A percentile compares a stretch with the other conserved stretches of the same genome.
Evolutionary conservation across 1,140 invertebrate genomes (phyloP).

Genomic region (Orchesella cincta): DNA sequence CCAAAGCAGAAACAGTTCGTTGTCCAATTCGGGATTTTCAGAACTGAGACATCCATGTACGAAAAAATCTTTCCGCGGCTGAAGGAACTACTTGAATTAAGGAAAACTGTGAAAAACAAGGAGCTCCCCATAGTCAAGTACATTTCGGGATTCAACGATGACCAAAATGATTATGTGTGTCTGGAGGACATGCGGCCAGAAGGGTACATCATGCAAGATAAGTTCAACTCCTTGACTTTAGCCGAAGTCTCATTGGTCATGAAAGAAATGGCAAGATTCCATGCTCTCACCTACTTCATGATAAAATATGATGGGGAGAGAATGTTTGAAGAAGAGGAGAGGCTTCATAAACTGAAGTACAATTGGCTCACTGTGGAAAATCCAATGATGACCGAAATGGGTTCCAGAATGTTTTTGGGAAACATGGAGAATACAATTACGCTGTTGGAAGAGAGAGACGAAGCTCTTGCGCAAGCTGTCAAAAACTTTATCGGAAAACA

Average conservation of each 20-base stretch:
- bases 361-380: not conserved
- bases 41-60: not conserved
- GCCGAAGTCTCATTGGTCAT: conserved; percentile 35
- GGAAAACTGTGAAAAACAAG: not conserved
- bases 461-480: not conserved
- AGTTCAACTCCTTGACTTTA: conserved; percentile 30
- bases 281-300: conserved; percentile 38
- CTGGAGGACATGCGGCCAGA: conserved; percentile 42
- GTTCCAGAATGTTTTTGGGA: not conserved
- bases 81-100: not conserved
- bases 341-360: not conserved
- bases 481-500: not conserved
- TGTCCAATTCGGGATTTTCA: not conserved
- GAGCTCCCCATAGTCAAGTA: conserved; percentile 22
- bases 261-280: conserved; percentile 35
- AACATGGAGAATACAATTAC: not conserved
- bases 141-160: conserved; percentile 3
- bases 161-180: conserved; percentile 35
- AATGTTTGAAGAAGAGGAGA: conserved; percentile 19
- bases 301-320: conserved; percentile 25
- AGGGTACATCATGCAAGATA: conserved; percentile 43
- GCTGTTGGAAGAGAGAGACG: not conserved
- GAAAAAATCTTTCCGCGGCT: not conserved
- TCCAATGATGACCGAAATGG: not conserved
- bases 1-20: not conserved